Evolutionary conservation across 1,140 invertebrate species (phyloP).

Genomic region (Dreissena polymorpha): DNA sequence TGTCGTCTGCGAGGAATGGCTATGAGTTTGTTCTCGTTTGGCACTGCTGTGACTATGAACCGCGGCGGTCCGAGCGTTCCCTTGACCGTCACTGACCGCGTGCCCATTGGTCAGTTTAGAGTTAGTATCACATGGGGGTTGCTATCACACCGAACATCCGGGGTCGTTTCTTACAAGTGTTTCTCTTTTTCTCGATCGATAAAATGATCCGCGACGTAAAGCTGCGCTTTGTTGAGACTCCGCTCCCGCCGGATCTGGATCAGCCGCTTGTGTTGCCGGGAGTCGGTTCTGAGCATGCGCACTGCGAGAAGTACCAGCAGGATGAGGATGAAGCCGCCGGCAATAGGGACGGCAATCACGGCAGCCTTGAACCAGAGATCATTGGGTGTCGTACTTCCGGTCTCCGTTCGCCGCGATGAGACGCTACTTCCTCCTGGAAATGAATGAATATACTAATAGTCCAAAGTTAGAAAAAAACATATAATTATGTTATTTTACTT

Average conservation of each 20-base stretch:
- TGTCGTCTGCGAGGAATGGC: not conserved
- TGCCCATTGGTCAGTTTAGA: slow-evolving; percentile 1
- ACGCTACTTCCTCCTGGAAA: slow-evolving; percentile 39
- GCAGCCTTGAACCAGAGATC: slow-evolving; percentile 92
- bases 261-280: slow-evolving; percentile 75
- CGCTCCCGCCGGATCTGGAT: slow-evolving; percentile 74
- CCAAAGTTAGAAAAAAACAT: slow-evolving; percentile 1
- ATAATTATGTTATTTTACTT: not conserved
- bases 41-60: slow-evolving; percentile 24
- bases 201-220: slow-evolving; percentile 77
- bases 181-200: slow-evolving; percentile 67
- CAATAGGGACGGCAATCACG: slow-evolving; percentile 91
- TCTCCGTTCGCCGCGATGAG: slow-evolving; percentile 45
- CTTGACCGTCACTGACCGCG: slow-evolving; percentile 17
- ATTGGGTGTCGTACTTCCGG: slow-evolving; percentile 60
- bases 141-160: slow-evolving; percentile 17
- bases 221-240: slow-evolving; percentile 76
- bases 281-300: slow-evolving; percentile 84
- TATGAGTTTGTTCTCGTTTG: slow-evolving; percentile 17
- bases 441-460: slow-evolving; percentile 5
- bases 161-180: not conserved
- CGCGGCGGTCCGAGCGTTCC: slow-evolving; percentile 9
- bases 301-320: slow-evolving; percentile 89
- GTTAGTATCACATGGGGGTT: not conserved
- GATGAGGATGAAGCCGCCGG: slow-evolving; percentile 89